phyloP scores from a whole-genome alignment of 2,888 invertebrate species.

The Ichneumoninae sp. region DNA sequence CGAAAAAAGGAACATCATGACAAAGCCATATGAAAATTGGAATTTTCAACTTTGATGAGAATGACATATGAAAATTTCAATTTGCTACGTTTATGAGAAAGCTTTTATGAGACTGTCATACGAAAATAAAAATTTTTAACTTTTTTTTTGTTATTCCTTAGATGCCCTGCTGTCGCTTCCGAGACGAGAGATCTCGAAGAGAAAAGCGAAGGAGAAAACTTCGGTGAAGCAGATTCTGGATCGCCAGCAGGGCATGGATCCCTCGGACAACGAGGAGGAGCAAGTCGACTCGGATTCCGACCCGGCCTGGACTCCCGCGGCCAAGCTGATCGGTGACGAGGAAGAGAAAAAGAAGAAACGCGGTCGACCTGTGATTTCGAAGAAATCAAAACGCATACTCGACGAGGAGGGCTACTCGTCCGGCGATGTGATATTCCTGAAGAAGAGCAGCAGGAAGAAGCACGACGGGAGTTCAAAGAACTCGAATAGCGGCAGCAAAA shows the following conservation, averaged over 20 bases:
- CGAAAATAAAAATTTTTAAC: neutral
- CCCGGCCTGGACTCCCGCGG: slow-evolving; percentile 91
- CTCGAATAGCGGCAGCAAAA: slow-evolving; percentile 71
- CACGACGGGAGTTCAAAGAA: slow-evolving; percentile 74
- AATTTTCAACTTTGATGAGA: neutral
- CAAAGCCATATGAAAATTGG: neutral
- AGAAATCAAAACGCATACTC: slow-evolving; percentile 81
- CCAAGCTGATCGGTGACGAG: slow-evolving; percentile 84
- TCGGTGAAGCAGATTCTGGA: slow-evolving; percentile 86
- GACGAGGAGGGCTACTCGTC: slow-evolving; percentile 87
- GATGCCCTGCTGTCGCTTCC: slow-evolving; percentile 83
- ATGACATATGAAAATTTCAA: too few species aligned
- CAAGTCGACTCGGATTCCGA: slow-evolving; percentile 89
- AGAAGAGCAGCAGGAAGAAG: slow-evolving; percentile 84
- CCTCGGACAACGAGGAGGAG: slow-evolving; percentile 86
- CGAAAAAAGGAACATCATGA: too few species aligned
- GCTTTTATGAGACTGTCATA: neutral
- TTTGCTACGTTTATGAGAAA: too few species aligned
- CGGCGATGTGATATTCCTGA: slow-evolving; percentile 82
- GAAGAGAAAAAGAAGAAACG: slow-evolving; percentile 83
- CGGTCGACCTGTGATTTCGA: slow-evolving; percentile 79
- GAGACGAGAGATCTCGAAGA: slow-evolving; percentile 87
- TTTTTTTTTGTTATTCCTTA: slow-evolving; percentile 67
- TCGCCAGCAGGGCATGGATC: slow-evolving; percentile 78
- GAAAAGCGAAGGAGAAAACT: slow-evolving; percentile 89